These are phyloP conservation scores for Rhamnusium bicolor DNA, from an alignment of 2,888 invertebrate species.

Conservation along the genomic window DNA sequence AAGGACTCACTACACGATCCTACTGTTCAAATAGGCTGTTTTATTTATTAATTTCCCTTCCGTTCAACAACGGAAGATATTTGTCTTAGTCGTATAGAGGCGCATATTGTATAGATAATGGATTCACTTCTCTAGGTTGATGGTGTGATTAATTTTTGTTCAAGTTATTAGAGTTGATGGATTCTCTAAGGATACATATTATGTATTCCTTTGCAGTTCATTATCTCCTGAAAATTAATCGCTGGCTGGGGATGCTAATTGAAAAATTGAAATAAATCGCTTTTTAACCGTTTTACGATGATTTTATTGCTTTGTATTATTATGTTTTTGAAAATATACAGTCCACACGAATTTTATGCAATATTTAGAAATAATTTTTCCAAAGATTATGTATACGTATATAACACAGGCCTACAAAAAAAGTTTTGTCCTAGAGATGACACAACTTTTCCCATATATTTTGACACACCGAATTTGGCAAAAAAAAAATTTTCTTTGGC, in stretches of 20 bases:
- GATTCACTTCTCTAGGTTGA: constrained; percentile 58
- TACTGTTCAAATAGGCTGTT: constrained; percentile 21
- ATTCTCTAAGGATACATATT: constrained; percentile 52
- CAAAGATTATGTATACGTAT: too few species aligned
- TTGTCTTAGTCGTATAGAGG: constrained; percentile 55
- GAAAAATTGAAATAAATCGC: constrained; percentile 52
- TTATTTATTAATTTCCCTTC: constrained; percentile 24
- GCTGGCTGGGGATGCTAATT: constrained; percentile 45
- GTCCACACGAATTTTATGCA: too few species aligned
- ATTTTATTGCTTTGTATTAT: background rate
- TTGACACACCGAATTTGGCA: too few species aligned
- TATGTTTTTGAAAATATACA: background rate
- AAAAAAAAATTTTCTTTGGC: too few species aligned
- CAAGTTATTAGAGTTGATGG: constrained; percentile 56
- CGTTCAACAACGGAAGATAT: constrained; percentile 45
- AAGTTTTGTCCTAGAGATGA: too few species aligned
- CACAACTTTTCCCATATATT: too few species aligned
- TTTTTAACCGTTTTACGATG: constrained; percentile 42
- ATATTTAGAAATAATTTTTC: too few species aligned
- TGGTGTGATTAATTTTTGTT: constrained; percentile 63
- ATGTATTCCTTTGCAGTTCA: constrained; percentile 56
- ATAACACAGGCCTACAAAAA: too few species aligned
- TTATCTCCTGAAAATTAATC: constrained; percentile 53
- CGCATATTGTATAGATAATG: constrained; percentile 61
- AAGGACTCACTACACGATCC: constrained; percentile 19